Evolutionary conservation across 2,888 invertebrate species (phyloP).

Genomic region (Drosophila paramelanica): DNA sequence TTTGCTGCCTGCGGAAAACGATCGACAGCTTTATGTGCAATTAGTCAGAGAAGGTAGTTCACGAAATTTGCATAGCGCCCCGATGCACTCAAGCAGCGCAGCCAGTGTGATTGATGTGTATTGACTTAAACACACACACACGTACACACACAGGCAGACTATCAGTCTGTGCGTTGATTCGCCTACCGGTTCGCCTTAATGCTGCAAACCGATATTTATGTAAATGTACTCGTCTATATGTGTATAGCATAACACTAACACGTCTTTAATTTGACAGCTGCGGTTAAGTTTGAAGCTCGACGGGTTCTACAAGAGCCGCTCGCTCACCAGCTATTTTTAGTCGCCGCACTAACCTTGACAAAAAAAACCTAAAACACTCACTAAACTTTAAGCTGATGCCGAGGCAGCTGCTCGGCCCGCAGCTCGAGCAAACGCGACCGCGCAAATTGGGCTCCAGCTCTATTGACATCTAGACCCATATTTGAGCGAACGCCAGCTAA

Average conservation of each 20-base stretch:
- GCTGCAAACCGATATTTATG: constrained; percentile 53
- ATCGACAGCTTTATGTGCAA: constrained; percentile 79
- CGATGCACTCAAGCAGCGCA: constrained; percentile 29
- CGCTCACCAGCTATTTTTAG: constrained; percentile 75
- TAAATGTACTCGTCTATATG: constrained; percentile 44
- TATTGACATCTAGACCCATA: constrained; percentile 77
- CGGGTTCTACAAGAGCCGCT: constrained; percentile 48
- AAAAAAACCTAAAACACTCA: constrained; percentile 27
- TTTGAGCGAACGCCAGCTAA: constrained; percentile 52
- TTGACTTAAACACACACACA: constrained; percentile 46
- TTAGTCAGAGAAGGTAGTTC: constrained; percentile 79
- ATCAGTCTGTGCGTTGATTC: constrained; percentile 45
- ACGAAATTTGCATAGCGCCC: constrained; percentile 74
- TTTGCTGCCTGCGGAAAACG: constrained; percentile 69
- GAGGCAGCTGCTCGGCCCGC: not conserved
- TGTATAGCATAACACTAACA: constrained; percentile 65
- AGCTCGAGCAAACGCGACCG: constrained; percentile 12
- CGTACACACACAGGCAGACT: constrained; percentile 1
- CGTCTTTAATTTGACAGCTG: constrained; percentile 73
- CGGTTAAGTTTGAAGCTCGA: constrained; percentile 54
- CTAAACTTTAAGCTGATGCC: constrained; percentile 38
- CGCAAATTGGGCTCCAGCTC: constrained; percentile 31
- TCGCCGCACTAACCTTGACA: constrained; percentile 63
- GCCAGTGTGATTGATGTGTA: constrained; percentile 61
- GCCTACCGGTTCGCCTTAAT: constrained; percentile 63